These are phyloP conservation scores for Drosophila rubida DNA, from an alignment of 2,888 invertebrate species.

Conservation along the genomic window DNA sequence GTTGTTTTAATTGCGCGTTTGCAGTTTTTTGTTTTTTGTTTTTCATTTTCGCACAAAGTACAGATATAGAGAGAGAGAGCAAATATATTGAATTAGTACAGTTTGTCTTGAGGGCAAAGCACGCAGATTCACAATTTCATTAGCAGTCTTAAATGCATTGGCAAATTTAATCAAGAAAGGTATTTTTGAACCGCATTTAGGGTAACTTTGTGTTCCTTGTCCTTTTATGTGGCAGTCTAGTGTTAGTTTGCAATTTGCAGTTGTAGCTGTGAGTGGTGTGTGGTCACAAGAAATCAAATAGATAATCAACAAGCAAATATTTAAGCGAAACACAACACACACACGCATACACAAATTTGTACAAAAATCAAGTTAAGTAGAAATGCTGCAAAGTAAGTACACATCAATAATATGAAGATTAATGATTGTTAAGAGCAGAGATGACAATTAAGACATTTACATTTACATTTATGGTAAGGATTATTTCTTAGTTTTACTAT, in stretches of 20 bases:
- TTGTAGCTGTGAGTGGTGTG: constrained; percentile 41
- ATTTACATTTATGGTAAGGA: constrained; percentile 45
- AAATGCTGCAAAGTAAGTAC: constrained; percentile 61
- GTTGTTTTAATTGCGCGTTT: constrained; percentile 10
- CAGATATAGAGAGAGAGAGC: constrained; percentile 34
- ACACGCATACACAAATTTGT: constrained; percentile 59
- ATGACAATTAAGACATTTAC: constrained; percentile 61
- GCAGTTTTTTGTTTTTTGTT: neutral
- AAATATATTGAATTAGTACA: constrained; percentile 58
- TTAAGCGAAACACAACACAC: constrained; percentile 31
- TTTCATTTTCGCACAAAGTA: constrained; percentile 10
- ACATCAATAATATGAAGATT: constrained; percentile 75
- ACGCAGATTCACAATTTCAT: constrained; percentile 48
- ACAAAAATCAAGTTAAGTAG: constrained; percentile 46
- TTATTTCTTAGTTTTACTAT: constrained; percentile 53
- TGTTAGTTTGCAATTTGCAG: constrained; percentile 31
- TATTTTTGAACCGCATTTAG: constrained; percentile 69
- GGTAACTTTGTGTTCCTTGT: constrained; percentile 30
- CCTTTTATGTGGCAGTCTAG: constrained; percentile 26
- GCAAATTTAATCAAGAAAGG: constrained; percentile 76
- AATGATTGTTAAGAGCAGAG: constrained; percentile 45
- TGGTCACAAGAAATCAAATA: constrained; percentile 60
- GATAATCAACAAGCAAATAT: constrained; percentile 70
- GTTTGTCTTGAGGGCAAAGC: constrained; percentile 26
- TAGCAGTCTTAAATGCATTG: constrained; percentile 49